Evolutionary conservation across 2,888 invertebrate genomes (phyloP).

Genomic region (Eumacrocentrus americanus): DNA sequence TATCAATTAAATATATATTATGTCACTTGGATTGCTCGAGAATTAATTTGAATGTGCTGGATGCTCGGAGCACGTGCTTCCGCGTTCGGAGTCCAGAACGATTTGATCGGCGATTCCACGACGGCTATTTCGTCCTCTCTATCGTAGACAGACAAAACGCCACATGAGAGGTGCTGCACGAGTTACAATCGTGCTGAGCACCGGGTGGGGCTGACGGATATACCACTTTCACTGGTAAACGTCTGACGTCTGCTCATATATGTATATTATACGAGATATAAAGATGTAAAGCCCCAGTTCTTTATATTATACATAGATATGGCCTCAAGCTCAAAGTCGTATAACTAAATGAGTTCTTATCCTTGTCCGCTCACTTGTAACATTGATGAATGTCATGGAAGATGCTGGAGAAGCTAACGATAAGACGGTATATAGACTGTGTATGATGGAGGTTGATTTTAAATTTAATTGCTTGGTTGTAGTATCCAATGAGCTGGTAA

Average conservation of each 20-base stretch:
- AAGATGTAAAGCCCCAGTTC: no score
- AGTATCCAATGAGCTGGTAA: no score
- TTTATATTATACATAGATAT: no score
- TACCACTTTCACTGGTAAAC: slow-evolving; percentile 13
- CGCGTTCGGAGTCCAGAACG: slow-evolving; percentile 39
- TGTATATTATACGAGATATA: neutral
- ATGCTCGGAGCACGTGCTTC: slow-evolving; percentile 35
- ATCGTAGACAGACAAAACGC: slow-evolving; percentile 31
- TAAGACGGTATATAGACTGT: no score
- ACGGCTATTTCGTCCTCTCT: slow-evolving; percentile 25
- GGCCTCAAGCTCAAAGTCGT: no score
- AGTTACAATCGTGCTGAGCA: slow-evolving; percentile 21
- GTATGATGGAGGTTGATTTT: no score
- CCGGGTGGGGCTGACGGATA: slow-evolving; percentile 1
- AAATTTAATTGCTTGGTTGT: no score
- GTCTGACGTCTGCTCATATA: neutral
- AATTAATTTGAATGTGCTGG: neutral
- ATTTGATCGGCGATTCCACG: slow-evolving; percentile 42
- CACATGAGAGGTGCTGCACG: slow-evolving; percentile 42
- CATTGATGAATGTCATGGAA: no score
- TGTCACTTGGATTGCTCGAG: no score
- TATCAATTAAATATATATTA: no score
- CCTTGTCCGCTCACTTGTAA: neutral
- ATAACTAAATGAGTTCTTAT: no score
- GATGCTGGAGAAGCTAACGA: no score